Conservation (phyloP, 1,140 invertebrate genomes). For the Hylaeus anthracinus region DNA sequence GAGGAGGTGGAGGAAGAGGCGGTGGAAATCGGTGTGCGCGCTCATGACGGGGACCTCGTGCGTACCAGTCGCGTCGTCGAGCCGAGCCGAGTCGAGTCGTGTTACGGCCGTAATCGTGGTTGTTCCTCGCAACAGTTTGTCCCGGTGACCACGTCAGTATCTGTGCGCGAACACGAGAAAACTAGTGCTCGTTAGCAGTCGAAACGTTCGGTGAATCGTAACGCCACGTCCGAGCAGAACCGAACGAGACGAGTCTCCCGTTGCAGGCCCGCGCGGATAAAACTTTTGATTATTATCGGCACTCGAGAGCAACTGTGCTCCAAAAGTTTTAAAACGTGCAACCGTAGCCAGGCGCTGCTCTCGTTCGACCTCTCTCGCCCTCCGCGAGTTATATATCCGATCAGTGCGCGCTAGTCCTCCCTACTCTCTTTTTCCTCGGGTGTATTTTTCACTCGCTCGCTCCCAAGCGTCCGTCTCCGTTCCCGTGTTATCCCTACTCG, state of each 20-base stretch:
- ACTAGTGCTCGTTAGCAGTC: neutral
- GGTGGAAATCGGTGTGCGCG: constrained; percentile 54
- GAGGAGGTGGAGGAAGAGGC: constrained; percentile 29
- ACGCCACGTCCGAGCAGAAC: neutral
- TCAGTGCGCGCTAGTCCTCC: constrained; percentile 32
- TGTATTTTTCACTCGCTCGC: constrained; percentile 10
- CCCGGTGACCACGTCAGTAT: constrained; percentile 36
- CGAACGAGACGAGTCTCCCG: neutral
- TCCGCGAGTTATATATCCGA: constrained; percentile 50
- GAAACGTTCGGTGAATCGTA: neutral
- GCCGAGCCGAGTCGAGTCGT: constrained; percentile 48
- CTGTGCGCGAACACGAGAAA: constrained; percentile 32
- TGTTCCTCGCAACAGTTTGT: constrained; percentile 52
- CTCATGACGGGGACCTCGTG: constrained; percentile 66
- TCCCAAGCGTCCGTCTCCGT: constrained; percentile 8
- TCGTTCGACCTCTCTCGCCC: constrained; percentile 58
- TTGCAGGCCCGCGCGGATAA: neutral
- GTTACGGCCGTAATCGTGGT: constrained; percentile 32
- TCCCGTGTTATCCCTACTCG: constrained; percentile 9
- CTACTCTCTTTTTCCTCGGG: constrained; percentile 12
- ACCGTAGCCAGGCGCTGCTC: constrained; percentile 39
- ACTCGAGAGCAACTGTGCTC: neutral
- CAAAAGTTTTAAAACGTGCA: constrained; percentile 38
- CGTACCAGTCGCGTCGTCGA: constrained; percentile 64
- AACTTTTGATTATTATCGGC: constrained; percentile 3